Evolutionary conservation across 1,140 invertebrate genomes (phyloP).

Genomic region (Zaprionus camerounensis): DNA sequence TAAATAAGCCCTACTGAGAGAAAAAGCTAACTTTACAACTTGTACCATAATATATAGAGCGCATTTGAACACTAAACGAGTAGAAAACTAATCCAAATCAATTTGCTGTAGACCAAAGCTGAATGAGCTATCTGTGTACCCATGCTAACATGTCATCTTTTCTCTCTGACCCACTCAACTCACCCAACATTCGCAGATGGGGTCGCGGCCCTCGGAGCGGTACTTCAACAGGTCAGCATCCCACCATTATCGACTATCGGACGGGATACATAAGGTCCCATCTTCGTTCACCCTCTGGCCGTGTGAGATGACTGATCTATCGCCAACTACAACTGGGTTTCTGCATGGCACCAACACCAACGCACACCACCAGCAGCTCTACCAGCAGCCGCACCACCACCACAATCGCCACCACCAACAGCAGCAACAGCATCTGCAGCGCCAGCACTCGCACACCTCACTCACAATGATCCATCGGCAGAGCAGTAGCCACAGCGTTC

Average conservation of each 20-base stretch:
- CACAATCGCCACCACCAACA: conserved; percentile 55
- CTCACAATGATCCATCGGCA: conserved; percentile 72
- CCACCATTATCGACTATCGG: conserved; percentile 88
- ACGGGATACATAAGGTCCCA: conserved; percentile 96
- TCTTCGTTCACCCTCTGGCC: conserved; percentile 91
- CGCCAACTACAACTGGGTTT: conserved; percentile 80
- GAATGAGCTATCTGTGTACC: not conserved
- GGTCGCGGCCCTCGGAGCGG: conserved; percentile 84
- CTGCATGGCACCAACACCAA: conserved; percentile 67
- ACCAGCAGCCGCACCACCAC: conserved; percentile 52
- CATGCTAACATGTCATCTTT: conserved; percentile 56
- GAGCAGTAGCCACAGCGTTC: conserved; percentile 71
- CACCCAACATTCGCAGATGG: conserved; percentile 66
- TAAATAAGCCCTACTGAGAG: conserved; percentile 28
- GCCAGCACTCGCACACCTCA: conserved; percentile 76
- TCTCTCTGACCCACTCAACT: conserved; percentile 34
- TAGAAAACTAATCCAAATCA: conserved; percentile 55
- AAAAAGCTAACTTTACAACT: conserved; percentile 23
- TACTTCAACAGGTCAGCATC: conserved; percentile 84
- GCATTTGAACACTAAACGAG: conserved; percentile 58
- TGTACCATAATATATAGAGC: conserved; percentile 49
- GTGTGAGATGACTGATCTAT: conserved; percentile 84
- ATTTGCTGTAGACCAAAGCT: conserved; percentile 30
- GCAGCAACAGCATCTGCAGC: conserved; percentile 68
- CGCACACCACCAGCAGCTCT: conserved; percentile 67